Base-by-base conservation (phyloP, 2,113 vertebrate genomes). In the Hippocampus mohnikei region DNA sequence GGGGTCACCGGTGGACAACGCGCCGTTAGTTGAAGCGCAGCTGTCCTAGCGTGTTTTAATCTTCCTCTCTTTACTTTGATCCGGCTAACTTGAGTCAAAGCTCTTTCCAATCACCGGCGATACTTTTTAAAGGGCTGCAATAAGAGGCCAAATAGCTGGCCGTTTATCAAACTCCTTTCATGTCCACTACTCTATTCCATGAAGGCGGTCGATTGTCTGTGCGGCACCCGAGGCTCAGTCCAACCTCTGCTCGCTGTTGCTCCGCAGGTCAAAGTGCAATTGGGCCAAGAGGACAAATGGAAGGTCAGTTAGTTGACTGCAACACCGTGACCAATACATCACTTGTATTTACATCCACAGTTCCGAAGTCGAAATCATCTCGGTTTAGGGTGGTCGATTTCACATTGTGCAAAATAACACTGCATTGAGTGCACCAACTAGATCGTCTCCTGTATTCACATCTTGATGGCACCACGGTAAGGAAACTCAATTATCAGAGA, bases 91-190 rank as follows among this genome's bases (percentile, higher is more conserved):
- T 88, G 79, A 87, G 81, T 87, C 25, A 78, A 85, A 79, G 80
- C 82, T 75, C 50, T 81, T 73, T 90, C 81, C 88, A 88, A 89
- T 88, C 87, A 88, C 88, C 82, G 77, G 81, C 73, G 53, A 86
- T 87, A 88, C 83, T 52, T 85, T 90, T 89, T 90, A 88, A 90
- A 91, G 85, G 81, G 87, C 81, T 85, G 87, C 86, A 90, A 91
- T 90, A 90, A 90, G 78, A 81, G 69, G 42, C 81, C 84, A 86
- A 88, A 90, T 87, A 88, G 87, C 82, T 67, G 25, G 41, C 79
- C 84, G 82, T 90, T 90, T 88, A 88, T 91, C 87, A 90, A 81
- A 63, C 79, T 80, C 79, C 84, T 87, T 89, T 89, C 84, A 88
- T 86, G 79, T 86, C 86, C 80, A 80, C 83, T 79, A 80, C 87